A percentile compares a stretch with the other conserved stretches of the same genome.
phyloP scores from a whole-genome alignment of 2,888 invertebrate genomes.

The Lasioglossum villosulum region DNA sequence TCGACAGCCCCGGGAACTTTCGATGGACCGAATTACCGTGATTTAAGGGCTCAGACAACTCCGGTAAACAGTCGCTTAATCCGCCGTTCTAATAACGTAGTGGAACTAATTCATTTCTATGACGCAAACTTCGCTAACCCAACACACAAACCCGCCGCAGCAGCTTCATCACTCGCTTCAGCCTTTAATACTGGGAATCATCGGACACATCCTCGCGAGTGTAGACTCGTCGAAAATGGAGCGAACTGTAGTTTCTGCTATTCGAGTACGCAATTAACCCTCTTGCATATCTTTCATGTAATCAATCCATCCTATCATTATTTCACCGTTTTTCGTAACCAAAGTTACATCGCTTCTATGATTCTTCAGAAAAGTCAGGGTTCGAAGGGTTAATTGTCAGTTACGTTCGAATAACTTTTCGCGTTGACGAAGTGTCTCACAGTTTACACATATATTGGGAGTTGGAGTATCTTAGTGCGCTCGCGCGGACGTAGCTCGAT shows the following conservation, averaged over 20 bases:
- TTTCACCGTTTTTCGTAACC: neutral
- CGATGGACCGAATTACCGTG: conserved; percentile 13
- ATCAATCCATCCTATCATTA: neutral
- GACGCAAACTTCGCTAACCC: neutral
- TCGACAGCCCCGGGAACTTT: neutral
- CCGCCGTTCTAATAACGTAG: neutral
- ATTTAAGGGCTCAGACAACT: conserved; percentile 1
- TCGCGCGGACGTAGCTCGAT: conserved; percentile 11
- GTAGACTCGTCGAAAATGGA: neutral
- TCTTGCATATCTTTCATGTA: neutral
- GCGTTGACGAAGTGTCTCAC: neutral
- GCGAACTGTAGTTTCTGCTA: neutral
- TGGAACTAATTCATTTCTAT: neutral
- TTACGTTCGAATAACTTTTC: neutral
- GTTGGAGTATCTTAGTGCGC: neutral
- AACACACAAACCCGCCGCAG: neutral
- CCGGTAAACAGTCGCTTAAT: conserved; percentile 18
- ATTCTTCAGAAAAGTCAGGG: neutral
- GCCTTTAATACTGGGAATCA: neutral
- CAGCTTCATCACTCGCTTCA: conserved; percentile 7
- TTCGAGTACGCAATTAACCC: neutral
- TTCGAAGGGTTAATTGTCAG: neutral
- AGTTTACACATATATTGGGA: neutral
- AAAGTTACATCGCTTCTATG: neutral
- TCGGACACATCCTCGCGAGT: neutral